These are phyloP conservation scores for Drosophila setifemur DNA, from an alignment of 1,140 invertebrate genomes.

Conservation along the genomic window DNA sequence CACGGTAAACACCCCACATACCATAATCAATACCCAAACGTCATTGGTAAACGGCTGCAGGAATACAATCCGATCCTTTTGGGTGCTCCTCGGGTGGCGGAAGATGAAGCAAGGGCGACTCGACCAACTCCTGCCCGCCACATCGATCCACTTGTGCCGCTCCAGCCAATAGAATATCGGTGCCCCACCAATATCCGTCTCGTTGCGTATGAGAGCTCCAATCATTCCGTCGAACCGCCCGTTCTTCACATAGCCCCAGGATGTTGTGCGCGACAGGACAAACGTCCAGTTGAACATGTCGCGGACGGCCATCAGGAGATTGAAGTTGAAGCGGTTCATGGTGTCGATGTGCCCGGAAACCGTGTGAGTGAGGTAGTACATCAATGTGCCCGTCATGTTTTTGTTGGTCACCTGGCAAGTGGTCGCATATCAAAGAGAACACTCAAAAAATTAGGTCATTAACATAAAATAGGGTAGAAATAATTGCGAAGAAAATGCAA, in stretches of 20 bases:
- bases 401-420: constrained; percentile 83
- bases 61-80: constrained; percentile 85
- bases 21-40: constrained; percentile 84
- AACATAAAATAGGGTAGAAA: no score
- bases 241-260: constrained; percentile 87
- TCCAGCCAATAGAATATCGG: constrained; percentile 85
- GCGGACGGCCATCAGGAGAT: constrained; percentile 84
- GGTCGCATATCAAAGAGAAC: no score
- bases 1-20: constrained; percentile 68
- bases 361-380: constrained; percentile 84
- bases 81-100: constrained; percentile 86
- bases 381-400: constrained; percentile 83
- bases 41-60: constrained; percentile 83
- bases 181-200: constrained; percentile 85
- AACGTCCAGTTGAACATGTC: constrained; percentile 87
- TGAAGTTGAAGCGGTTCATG: constrained; percentile 86
- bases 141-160: constrained; percentile 85
- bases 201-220: constrained; percentile 84
- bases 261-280: constrained; percentile 83
- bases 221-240: constrained; percentile 87
- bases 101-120: constrained; percentile 85
- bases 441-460: no score
- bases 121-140: constrained; percentile 85
- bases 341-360: constrained; percentile 84
- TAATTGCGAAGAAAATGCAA: no score